Conservation (phyloP, 1,140 invertebrate species). For the Aphelinus certus region DNA sequence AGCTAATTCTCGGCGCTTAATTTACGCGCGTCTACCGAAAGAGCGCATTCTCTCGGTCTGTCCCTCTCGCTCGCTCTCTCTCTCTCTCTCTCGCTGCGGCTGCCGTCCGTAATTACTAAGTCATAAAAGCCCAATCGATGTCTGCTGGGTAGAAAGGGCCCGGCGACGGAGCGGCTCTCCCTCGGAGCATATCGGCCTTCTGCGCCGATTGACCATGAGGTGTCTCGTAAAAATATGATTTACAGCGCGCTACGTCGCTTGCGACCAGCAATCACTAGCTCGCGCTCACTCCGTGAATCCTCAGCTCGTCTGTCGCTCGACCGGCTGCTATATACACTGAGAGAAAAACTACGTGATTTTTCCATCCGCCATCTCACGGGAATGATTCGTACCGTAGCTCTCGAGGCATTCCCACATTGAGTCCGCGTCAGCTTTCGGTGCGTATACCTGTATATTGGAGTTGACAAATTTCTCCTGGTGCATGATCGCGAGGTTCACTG, state of each 20-base stretch:
- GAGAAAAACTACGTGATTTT: no score
- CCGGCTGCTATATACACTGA: not conserved
- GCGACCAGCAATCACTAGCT: slow-evolving; percentile 40
- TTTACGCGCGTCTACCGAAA: not conserved
- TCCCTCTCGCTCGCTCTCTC: no score
- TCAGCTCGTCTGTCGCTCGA: not conserved
- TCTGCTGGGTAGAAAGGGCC: slow-evolving; percentile 32
- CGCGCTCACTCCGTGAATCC: slow-evolving; percentile 20
- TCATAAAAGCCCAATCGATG: slow-evolving; percentile 51
- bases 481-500: not conserved
- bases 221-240: slow-evolving; percentile 60
- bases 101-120: slow-evolving; percentile 50
- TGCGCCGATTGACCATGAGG: slow-evolving; percentile 49
- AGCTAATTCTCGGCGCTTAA: slow-evolving; percentile 17
- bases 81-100: not conserved
- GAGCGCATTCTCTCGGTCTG: not conserved
- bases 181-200: slow-evolving; percentile 35
- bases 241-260: slow-evolving; percentile 45
- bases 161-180: not conserved
- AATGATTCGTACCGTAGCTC: no score
- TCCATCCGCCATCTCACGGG: no score
- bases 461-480: not conserved
- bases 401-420: no score
- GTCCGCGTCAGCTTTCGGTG: no score
- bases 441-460: no score